These are phyloP conservation scores for Apistogramma diplotaenia DNA, from an alignment of 2,113 vertebrate species.

Conservation along the genomic window DNA sequence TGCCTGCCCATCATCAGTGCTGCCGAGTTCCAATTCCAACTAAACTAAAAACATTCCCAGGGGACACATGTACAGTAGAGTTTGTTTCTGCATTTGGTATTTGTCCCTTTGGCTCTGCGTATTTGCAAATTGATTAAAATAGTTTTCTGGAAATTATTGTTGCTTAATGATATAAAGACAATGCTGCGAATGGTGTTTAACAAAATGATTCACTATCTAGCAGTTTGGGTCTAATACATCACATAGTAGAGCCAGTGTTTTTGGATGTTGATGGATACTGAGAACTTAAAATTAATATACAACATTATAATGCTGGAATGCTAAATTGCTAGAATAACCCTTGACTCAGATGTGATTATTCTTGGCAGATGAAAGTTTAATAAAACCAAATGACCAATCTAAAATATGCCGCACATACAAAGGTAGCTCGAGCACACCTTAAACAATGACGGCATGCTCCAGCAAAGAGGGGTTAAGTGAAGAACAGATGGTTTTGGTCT, in stretches of 20 bases:
- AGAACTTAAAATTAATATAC: neutral
- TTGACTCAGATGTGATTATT: neutral
- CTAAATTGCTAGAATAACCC: neutral
- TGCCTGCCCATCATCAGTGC: neutral
- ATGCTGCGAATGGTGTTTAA: no score
- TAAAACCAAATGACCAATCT: no score
- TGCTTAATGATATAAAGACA: no score
- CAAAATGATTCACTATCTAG: neutral
- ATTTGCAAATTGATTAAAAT: neutral
- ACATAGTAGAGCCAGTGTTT: neutral
- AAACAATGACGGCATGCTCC: neutral
- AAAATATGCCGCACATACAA: no score
- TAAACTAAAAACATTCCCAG: neutral
- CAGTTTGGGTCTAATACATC: neutral
- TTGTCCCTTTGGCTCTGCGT: neutral
- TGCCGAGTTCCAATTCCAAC: neutral
- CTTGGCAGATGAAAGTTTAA: neutral
- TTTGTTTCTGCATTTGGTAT: neutral
- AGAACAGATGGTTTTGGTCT: neutral
- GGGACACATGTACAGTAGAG: neutral
- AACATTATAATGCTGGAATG: neutral
- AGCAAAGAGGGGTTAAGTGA: neutral
- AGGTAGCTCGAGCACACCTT: neutral
- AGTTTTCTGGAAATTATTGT: no score
- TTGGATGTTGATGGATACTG: neutral